A percentile compares a stretch with the other conserved stretches of the same genome.
Conservation (phyloP, 2,113 vertebrate genomes). For the Spea multiplicata region DNA sequence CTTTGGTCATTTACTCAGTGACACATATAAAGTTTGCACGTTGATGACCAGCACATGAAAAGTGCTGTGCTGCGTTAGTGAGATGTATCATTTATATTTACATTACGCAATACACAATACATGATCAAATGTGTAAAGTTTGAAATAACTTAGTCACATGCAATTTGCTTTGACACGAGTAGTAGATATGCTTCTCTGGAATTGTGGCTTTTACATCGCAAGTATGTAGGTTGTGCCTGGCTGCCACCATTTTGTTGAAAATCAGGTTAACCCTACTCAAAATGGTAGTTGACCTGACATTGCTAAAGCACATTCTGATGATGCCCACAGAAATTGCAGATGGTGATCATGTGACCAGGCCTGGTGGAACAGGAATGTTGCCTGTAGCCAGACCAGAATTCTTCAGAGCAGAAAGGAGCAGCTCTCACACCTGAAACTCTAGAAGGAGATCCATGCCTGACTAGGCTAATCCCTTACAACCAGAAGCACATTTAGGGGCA, state of each 20-base stretch:
- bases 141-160: no score
- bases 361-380: constrained; percentile 11
- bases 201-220: no score
- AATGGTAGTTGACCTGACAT: constrained; percentile 14
- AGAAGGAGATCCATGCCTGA: background rate
- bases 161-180: no score
- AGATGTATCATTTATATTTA: no score
- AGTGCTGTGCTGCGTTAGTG: no score
- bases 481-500: background rate
- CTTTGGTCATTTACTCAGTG: no score
- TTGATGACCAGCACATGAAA: no score
- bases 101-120: no score
- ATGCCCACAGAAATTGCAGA: constrained; percentile 16
- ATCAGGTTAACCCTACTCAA: background rate
- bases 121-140: no score
- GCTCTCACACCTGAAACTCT: background rate
- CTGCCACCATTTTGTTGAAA: constrained; percentile 1
- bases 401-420: background rate
- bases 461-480: background rate
- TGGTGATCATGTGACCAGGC: constrained; percentile 18
- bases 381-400: background rate
- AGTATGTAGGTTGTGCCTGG: background rate
- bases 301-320: background rate
- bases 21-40: no score
- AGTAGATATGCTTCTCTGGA: no score